These are phyloP conservation scores for Spicauda simplicius DNA, from an alignment of 2,888 invertebrate species.

Conservation along the genomic window DNA sequence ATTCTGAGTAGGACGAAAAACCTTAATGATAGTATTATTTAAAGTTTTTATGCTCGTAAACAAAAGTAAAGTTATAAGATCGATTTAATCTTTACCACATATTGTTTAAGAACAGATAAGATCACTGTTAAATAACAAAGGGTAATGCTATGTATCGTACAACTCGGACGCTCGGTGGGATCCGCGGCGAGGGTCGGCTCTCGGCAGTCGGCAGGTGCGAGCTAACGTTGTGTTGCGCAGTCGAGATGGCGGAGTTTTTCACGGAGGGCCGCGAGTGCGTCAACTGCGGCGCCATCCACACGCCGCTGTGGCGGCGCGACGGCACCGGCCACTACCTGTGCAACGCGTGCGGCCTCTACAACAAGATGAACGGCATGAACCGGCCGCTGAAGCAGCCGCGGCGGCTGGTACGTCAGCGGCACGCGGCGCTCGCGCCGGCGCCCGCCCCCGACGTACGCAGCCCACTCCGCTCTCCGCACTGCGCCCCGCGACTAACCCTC, in stretches of 20 bases:
- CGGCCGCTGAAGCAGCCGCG: constrained; percentile 97
- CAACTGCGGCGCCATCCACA: constrained; percentile 98
- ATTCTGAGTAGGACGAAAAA: neutral
- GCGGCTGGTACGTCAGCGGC: constrained; percentile 94
- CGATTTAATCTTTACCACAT: neutral
- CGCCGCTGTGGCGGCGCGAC: constrained; percentile 99
- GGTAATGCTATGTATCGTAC: neutral
- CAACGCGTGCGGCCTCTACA: constrained; percentile 99
- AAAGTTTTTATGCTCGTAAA: constrained; percentile 18
- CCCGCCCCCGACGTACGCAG: constrained; percentile 59
- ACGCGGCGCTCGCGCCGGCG: constrained; percentile 73
- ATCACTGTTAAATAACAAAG: neutral
- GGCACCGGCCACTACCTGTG: constrained; percentile 99
- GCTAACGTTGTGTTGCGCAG: constrained; percentile 61
- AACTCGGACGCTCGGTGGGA: constrained; percentile 44
- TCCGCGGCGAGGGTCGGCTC: constrained; percentile 47
- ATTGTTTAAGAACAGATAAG: neutral
- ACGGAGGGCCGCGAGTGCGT: constrained; percentile 98
- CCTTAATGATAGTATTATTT: neutral
- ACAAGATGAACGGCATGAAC: constrained; percentile 88
- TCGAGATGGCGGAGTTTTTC: constrained; percentile 90
- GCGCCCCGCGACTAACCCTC: constrained; percentile 42
- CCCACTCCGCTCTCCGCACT: constrained; percentile 45
- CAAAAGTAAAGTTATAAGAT: neutral
- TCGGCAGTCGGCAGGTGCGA: constrained; percentile 39